Conservation (phyloP, 2,888 invertebrate genomes). For the Lysandra bellargus region DNA sequence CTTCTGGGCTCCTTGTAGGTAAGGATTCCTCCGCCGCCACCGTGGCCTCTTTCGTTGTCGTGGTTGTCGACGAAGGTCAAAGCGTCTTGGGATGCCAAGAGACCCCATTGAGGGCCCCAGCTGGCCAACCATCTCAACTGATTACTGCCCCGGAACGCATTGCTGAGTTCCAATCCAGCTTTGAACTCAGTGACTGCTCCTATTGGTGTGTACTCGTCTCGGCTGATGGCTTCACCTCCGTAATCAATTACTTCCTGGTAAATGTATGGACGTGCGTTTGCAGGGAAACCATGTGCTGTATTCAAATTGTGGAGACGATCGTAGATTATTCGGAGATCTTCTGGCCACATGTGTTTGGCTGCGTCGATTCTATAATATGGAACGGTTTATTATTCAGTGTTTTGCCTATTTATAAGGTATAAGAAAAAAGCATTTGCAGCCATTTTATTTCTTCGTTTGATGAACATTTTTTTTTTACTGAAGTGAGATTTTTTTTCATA, state of each 20-base stretch:
- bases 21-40: conserved; percentile 77
- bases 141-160: conserved; percentile 69
- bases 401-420: no score
- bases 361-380: conserved; percentile 82
- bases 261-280: conserved; percentile 83
- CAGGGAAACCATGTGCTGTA: conserved; percentile 82
- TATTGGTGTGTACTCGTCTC: conserved; percentile 77
- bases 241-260: conserved; percentile 89
- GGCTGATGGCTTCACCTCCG: conserved; percentile 73
- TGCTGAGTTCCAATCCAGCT: conserved; percentile 72
- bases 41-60: conserved; percentile 87
- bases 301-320: conserved; percentile 81
- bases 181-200: conserved; percentile 85
- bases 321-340: conserved; percentile 85
- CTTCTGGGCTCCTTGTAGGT: conserved; percentile 83
- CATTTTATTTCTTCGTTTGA: no score
- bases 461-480: no score
- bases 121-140: conserved; percentile 80
- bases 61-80: conserved; percentile 91
- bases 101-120: conserved; percentile 84
- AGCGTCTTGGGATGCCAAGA: conserved; percentile 76
- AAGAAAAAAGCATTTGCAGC: no score
- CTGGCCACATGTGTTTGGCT: conserved; percentile 89
- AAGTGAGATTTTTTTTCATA: no score
- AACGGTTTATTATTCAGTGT: background rate